Evolutionary conservation across 2,888 invertebrate genomes (phyloP).

Genomic region (Branchinecta sandiegonensis): DNA sequence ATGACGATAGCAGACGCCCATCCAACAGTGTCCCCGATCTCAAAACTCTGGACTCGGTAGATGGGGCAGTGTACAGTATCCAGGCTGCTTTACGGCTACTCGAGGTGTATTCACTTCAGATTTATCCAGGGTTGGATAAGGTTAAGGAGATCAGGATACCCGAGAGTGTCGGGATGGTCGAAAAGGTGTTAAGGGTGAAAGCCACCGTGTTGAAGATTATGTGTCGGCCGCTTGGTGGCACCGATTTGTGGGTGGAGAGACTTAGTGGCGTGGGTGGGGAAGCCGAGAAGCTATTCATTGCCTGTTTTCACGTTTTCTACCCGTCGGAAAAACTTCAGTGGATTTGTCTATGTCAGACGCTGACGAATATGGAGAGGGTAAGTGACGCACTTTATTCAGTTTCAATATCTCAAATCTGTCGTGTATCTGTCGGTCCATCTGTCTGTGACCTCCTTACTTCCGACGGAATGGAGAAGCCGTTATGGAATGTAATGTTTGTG

Average conservation of each 20-base stretch:
- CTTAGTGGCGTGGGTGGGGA: constrained; percentile 58
- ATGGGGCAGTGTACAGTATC: not conserved
- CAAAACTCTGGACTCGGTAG: not conserved
- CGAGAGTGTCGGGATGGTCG: not conserved
- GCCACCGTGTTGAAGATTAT: not conserved
- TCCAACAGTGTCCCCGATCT: too few species aligned
- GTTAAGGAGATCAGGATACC: not conserved
- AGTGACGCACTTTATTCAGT: not conserved
- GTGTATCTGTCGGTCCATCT: too few species aligned
- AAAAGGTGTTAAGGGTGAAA: constrained; percentile 12
- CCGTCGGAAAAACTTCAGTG: constrained; percentile 85
- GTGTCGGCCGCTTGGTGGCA: not conserved
- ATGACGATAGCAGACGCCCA: not conserved
- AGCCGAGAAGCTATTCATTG: constrained; percentile 74
- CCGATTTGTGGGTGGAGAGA: constrained; percentile 22
- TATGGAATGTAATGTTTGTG: too few species aligned
- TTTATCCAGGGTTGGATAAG: constrained; percentile 17
- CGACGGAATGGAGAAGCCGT: too few species aligned
- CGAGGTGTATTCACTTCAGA: not conserved
- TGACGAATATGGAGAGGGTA: constrained; percentile 34
- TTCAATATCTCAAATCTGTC: too few species aligned
- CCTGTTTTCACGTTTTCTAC: constrained; percentile 90
- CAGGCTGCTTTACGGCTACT: constrained; percentile 3
- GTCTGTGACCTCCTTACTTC: too few species aligned
- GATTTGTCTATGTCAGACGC: constrained; percentile 70